Conservation (phyloP, 2,797 vertebrate species). For the Peromyscus nudipes region DNA sequence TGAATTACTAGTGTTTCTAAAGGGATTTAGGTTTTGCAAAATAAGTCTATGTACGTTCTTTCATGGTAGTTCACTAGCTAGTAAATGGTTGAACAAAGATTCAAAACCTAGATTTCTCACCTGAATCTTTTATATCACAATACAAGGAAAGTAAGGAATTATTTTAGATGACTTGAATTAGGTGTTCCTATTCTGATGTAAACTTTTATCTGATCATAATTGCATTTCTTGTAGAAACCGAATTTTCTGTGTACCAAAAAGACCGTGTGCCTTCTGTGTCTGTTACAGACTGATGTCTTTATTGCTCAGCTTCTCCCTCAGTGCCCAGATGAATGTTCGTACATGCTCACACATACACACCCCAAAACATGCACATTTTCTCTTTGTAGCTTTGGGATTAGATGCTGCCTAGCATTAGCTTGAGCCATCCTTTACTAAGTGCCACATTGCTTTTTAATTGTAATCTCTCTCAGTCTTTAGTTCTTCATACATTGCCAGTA, state of each 20-base stretch:
- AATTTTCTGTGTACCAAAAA: background rate
- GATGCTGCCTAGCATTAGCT: background rate
- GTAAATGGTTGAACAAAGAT: slow-evolving; percentile 5
- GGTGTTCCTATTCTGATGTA: background rate
- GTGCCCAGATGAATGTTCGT: background rate
- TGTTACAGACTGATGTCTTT: background rate
- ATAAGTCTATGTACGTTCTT: slow-evolving; percentile 35
- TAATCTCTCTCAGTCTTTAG: slow-evolving; percentile 15
- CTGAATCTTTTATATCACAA: background rate
- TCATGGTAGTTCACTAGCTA: background rate
- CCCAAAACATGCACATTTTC: background rate
- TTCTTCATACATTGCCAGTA: slow-evolving; percentile 3
- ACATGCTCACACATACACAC: background rate
- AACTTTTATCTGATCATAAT: background rate
- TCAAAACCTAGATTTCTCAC: slow-evolving; percentile 27
- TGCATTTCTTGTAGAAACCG: background rate
- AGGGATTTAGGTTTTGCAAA: slow-evolving; percentile 9
- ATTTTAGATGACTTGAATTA: background rate
- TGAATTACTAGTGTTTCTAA: slow-evolving; percentile 33
- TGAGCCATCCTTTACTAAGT: slow-evolving; percentile 14
- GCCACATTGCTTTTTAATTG: background rate
- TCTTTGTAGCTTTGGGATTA: background rate
- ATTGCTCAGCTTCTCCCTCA: background rate
- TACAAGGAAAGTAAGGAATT: slow-evolving; percentile 41
- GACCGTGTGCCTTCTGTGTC: background rate